phyloP scores from a whole-genome alignment of 2,113 vertebrate genomes.

The Pelobates fuscus region DNA sequence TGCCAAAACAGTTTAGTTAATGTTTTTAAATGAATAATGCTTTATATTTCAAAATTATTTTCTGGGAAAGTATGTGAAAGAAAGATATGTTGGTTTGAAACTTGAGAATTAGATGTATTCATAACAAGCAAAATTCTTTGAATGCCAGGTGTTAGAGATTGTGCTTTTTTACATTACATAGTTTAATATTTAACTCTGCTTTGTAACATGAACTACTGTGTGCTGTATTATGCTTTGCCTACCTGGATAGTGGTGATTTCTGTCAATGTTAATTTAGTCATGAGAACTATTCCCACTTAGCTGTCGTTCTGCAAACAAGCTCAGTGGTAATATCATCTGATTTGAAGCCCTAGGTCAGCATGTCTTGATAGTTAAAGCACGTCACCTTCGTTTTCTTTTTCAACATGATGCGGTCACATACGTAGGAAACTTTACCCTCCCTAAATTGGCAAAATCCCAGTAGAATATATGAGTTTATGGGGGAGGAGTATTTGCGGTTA shows the following conservation, averaged over 20 bases:
- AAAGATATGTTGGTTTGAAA: too few species aligned
- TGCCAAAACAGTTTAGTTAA: too few species aligned
- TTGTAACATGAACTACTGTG: background rate
- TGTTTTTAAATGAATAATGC: too few species aligned
- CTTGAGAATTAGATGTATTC: too few species aligned
- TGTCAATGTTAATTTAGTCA: too few species aligned
- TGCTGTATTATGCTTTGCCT: background rate
- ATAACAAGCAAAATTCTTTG: too few species aligned
- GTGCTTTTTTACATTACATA: too few species aligned
- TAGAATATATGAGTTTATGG: constrained; percentile 15
- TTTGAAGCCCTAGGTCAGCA: background rate
- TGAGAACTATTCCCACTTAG: too few species aligned
- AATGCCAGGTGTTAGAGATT: too few species aligned
- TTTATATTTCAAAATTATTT: too few species aligned
- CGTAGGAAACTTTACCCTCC: constrained; percentile 16
- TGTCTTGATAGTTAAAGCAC: constrained; percentile 8
- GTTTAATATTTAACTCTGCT: background rate
- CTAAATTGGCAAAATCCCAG: constrained; percentile 27
- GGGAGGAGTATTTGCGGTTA: constrained; percentile 30
- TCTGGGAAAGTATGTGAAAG: too few species aligned
- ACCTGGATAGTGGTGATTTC: background rate
- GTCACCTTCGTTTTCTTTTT: constrained; percentile 3
- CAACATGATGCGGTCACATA: constrained; percentile 32
- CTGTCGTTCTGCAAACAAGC: background rate
- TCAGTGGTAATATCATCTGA: constrained; percentile 1